Percentiles rank a stretch among this genome's conserved stretches.
phyloP scores from a whole-genome alignment of 1,140 invertebrate species.

The honey bee (Apis mellifera) region DNA sequence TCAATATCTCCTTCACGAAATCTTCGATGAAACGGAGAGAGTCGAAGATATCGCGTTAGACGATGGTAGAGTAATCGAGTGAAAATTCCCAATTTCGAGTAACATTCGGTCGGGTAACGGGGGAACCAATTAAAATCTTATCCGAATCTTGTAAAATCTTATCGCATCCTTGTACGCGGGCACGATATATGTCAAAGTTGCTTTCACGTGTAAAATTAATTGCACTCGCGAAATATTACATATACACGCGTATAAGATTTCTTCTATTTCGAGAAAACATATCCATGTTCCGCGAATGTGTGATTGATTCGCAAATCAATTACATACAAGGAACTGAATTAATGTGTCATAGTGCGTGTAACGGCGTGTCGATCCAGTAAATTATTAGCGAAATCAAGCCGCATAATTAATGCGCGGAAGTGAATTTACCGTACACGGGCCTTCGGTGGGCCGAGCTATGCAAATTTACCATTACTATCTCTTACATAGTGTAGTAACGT shows the following conservation, averaged over 20 bases:
- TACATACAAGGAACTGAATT: conserved; percentile 9
- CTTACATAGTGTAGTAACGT: not conserved
- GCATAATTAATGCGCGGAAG: conserved; percentile 39
- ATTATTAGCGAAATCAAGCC: conserved; percentile 44
- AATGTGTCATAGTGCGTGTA: conserved; percentile 5
- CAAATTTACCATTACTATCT: conserved; percentile 36
- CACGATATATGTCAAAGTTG: not conserved
- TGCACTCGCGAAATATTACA: not conserved
- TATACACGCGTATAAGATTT: no score
- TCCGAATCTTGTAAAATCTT: not conserved
- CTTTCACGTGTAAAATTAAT: not conserved
- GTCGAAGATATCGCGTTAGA: no score
- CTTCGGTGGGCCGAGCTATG: conserved; percentile 36
- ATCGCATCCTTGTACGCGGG: not conserved
- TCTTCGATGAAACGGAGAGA: not conserved
- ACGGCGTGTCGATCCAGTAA: conserved; percentile 10
- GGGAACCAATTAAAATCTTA: no score
- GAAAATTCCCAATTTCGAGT: no score
- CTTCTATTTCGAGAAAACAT: not conserved
- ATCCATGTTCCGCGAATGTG: not conserved
- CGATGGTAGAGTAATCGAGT: no score
- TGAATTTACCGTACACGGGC: conserved; percentile 30
- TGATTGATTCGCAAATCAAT: conserved; percentile 11
- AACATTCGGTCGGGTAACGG: no score
- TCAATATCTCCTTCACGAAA: not conserved